Evolutionary conservation across 2,888 invertebrate species (phyloP), one percentile per base, ranked within the genome.

Genomic region (Melanostoma scalare): DNA sequence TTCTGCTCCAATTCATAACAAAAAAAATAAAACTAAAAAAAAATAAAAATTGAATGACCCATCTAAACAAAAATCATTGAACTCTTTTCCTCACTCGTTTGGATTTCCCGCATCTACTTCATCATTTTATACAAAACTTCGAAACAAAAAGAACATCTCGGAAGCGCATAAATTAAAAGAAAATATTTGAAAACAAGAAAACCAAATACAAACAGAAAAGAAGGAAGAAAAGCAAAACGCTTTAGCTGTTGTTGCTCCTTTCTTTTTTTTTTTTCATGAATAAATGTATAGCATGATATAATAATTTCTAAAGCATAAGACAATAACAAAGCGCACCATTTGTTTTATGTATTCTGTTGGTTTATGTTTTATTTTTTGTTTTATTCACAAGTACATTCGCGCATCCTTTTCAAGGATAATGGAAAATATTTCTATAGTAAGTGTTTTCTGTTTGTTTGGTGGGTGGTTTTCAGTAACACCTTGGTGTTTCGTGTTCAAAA

Each of bases 401-500:
- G 79, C 53, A 84, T 84, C 84, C 79, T 84, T 84, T 84, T 84
- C 61, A 75, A 84, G 84, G 84, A 84, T 84, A 84, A 84, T 84
- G 84, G 79, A 84, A 84, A 84, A 75, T 79, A 84, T 84, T 67
- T 79, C 84, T 79, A 79, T 75, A 84, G 79, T 84, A 79, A 84
- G 84, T 84, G 79, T 71, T 71, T 72, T 61, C 56, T 65, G 61
- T 61, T 73, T 72, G 38, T 58, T 65, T 84, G 84, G 84, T 75
- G 71, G 84, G 84, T 79, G 67, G 79, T 84, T 74, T 71, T 75
- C 74, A 79, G 69, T 79, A 79, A 84, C 79, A 84, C 79, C 79
- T 71, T 55, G 46, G 71, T 75, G 38, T 9, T 58, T 53, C 31
- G 44, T 71, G 68, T 58, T 87, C 88, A 90, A 85, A 94, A 94